These are phyloP conservation scores for Venusia cambrica DNA, from an alignment of 2,888 invertebrate species.

Conservation along the genomic window DNA sequence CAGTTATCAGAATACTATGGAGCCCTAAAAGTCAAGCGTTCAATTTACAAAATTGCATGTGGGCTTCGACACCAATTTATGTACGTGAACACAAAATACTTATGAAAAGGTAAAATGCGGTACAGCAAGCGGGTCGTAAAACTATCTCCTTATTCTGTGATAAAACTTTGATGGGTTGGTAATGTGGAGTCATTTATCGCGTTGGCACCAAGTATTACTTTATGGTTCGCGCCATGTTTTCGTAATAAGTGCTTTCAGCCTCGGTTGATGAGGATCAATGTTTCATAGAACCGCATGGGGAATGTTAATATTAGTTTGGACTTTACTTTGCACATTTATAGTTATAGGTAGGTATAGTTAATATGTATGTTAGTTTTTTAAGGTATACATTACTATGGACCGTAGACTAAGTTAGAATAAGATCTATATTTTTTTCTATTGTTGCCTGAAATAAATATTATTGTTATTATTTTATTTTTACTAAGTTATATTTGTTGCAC, in stretches of 20 bases:
- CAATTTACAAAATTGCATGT: slow-evolving; percentile 44
- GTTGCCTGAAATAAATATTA: no score
- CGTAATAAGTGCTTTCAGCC: slow-evolving; percentile 17
- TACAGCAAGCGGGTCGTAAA: slow-evolving; percentile 34
- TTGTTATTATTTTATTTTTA: no score
- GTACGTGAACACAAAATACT: slow-evolving; percentile 16
- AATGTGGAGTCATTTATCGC: slow-evolving; percentile 48
- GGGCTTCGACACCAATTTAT: slow-evolving; percentile 11
- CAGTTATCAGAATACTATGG: no score
- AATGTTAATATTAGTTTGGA: slow-evolving; percentile 10
- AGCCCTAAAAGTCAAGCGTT: no score
- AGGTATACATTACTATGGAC: no score
- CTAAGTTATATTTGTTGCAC: no score
- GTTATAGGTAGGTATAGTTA: no score
- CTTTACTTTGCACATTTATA: no score
- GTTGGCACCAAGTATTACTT: slow-evolving; percentile 25
- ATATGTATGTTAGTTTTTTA: no score
- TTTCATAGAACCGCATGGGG: slow-evolving; percentile 22
- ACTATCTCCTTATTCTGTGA: no score
- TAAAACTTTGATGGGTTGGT: slow-evolving; percentile 43
- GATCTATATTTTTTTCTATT: no score
- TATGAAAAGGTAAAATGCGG: slow-evolving; percentile 25
- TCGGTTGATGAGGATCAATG: slow-evolving; percentile 26
- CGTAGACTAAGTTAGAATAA: no score
- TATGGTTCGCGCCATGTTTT: slow-evolving; percentile 24